These are phyloP conservation scores for human DNA, from an alignment of 2,113 vertebrate genomes.

Conservation along the genomic window GRCh38 chr15:100628501-100629000, in stretches of 20 bases:
- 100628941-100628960: constrained; percentile 74
- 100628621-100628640: background rate
- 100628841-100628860: constrained; percentile 70
- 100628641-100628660: background rate
- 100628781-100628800: constrained; percentile 60
- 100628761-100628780: constrained; percentile 9
- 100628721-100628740: background rate
- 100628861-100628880: constrained; percentile 77
- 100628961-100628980: constrained; percentile 80
- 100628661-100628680: background rate
- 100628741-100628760: constrained; percentile 18
- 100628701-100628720: constrained; percentile 25
- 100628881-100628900: constrained; percentile 76
- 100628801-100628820: constrained; percentile 61
- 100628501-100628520: background rate
- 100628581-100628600: background rate
- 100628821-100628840: constrained; percentile 64
- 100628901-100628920: constrained; percentile 83
- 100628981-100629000: constrained; percentile 81
- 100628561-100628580: background rate
- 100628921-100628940: constrained; percentile 75
- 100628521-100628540: background rate
- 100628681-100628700: background rate
- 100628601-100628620: background rate
- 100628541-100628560: background rate